These are phyloP conservation scores for Melitaea athalia DNA, from an alignment of 2,888 invertebrate species.

Conservation along the genomic window DNA sequence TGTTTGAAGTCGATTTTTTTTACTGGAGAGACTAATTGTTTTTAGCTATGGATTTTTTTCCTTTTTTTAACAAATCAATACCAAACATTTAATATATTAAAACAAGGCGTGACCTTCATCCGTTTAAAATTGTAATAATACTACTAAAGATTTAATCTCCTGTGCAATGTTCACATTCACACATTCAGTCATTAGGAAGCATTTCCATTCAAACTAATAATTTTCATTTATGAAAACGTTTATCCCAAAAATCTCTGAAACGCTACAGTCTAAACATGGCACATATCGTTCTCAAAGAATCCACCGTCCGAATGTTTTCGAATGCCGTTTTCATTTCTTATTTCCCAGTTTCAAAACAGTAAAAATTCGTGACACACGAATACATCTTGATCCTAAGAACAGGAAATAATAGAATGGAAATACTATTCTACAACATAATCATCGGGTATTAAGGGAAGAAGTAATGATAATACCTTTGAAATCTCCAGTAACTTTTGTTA, in stretches of 20 bases:
- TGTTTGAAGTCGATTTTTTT: too few species aligned
- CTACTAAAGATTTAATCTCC: too few species aligned
- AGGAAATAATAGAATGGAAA: background rate
- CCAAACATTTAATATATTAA: too few species aligned
- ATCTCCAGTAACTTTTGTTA: too few species aligned
- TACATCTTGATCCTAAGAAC: conserved; percentile 7
- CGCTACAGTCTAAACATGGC: background rate
- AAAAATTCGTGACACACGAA: conserved; percentile 12
- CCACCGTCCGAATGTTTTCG: conserved; percentile 6
- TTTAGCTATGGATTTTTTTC: too few species aligned
- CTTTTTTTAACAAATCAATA: too few species aligned
- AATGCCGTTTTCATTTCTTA: conserved; percentile 15
- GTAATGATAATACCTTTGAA: too few species aligned
- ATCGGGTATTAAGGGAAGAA: background rate
- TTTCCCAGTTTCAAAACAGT: conserved; percentile 12
- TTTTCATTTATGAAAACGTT: background rate
- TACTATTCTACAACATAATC: background rate
- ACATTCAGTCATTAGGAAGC: background rate
- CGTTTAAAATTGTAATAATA: too few species aligned
- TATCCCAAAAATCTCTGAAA: background rate
- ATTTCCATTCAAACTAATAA: background rate
- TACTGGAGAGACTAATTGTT: too few species aligned
- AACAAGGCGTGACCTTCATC: too few species aligned
- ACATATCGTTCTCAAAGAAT: conserved; percentile 8
- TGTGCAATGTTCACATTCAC: too few species aligned